Percentiles rank a stretch among this genome's conserved stretches.
phyloP scores from a whole-genome alignment of 2,113 vertebrate species.

The Dicerorhinus sumatrensis region DNA sequence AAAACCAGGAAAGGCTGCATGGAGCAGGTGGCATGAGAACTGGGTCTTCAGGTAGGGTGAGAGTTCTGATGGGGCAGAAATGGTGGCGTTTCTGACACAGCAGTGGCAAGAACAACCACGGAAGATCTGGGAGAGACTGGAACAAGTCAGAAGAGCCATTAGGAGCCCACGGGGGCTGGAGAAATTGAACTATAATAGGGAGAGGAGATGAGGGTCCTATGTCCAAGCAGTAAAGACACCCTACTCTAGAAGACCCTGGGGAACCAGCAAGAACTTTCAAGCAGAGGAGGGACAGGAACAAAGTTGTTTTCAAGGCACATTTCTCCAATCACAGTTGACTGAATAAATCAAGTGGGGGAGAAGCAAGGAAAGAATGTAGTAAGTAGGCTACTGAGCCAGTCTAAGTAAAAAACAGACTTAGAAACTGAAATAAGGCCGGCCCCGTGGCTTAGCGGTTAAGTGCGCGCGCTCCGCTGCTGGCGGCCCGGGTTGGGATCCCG shows the following conservation, averaged over 20 bases:
- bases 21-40: not conserved
- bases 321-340: not conserved
- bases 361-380: not conserved
- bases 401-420: not conserved
- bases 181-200: not conserved
- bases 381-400: not conserved
- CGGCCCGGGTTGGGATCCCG: too few species aligned
- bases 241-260: not conserved
- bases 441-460: too few species aligned
- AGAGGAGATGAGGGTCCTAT: not conserved
- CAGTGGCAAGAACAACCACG: not conserved
- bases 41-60: not conserved
- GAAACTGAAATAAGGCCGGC: not conserved
- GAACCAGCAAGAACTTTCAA: not conserved
- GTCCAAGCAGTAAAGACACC: too few species aligned
- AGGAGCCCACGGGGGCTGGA: not conserved
- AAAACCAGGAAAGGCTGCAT: too few species aligned
- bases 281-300: not conserved
- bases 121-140: not conserved
- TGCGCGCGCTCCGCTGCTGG: too few species aligned
- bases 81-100: not conserved
- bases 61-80: not conserved
- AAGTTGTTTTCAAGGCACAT: not conserved
- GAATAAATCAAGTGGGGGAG: not conserved
- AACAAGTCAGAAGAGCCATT: not conserved